phyloP scores from a whole-genome alignment of 1,140 invertebrate genomes.

The Drosophila novamexicana region DNA sequence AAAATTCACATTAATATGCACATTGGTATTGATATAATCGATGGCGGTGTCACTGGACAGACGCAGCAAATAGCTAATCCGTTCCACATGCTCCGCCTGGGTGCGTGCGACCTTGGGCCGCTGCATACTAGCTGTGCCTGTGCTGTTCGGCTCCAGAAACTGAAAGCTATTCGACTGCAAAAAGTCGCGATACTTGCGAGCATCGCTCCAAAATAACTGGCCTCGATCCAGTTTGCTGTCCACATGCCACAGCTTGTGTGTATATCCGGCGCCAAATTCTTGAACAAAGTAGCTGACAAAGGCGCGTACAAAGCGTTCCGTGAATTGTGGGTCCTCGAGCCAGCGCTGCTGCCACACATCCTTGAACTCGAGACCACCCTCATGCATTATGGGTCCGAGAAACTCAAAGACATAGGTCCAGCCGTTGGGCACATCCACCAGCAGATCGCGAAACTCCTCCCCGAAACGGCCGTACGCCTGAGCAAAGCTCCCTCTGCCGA shows the following conservation, averaged over 20 bases:
- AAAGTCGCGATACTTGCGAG: constrained; percentile 59
- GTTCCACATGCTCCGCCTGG: constrained; percentile 62
- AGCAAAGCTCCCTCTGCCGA: constrained; percentile 56
- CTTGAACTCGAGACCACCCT: constrained; percentile 49
- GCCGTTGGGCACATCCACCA: constrained; percentile 76
- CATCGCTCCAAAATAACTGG: constrained; percentile 67
- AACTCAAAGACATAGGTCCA: constrained; percentile 80
- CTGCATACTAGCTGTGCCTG: constrained; percentile 24
- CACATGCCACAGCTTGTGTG: constrained; percentile 71
- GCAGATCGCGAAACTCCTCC: constrained; percentile 65
- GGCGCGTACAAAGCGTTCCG: constrained; percentile 67
- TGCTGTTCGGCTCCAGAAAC: constrained; percentile 55
- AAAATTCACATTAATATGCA: constrained; percentile 67
- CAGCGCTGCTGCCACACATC: constrained; percentile 75
- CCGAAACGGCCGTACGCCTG: constrained; percentile 60
- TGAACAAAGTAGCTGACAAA: constrained; percentile 73
- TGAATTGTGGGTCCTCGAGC: constrained; percentile 46
- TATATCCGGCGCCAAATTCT: constrained; percentile 73
- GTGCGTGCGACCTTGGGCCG: constrained; percentile 40
- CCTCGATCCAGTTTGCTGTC: constrained; percentile 71
- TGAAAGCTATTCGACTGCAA: constrained; percentile 63
- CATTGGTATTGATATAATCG: constrained; percentile 81
- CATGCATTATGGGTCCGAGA: constrained; percentile 70
- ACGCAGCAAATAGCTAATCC: constrained; percentile 64
- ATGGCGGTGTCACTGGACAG: constrained; percentile 69